These are phyloP conservation scores for Linepithema humile DNA, from an alignment of 1,140 invertebrate genomes.

Conservation along the genomic window DNA sequence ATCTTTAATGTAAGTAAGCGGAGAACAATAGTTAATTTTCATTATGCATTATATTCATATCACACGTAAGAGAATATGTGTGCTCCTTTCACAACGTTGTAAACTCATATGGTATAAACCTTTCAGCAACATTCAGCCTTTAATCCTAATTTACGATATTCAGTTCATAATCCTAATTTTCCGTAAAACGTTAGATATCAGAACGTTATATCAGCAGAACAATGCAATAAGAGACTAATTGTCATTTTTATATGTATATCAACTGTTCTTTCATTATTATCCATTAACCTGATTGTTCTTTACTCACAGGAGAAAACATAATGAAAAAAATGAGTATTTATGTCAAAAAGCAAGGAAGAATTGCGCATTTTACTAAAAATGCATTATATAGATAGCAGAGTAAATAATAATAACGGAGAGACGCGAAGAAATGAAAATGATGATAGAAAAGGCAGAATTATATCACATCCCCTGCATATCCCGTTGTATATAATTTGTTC, in stretches of 20 bases:
- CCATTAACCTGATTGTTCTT: not conserved
- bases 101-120: not conserved
- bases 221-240: not conserved
- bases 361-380: not conserved
- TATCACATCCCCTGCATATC: not conserved
- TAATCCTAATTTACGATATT: constrained; percentile 9
- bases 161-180: not conserved
- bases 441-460: constrained; percentile 3
- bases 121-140: not conserved
- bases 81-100: not conserved
- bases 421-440: not conserved
- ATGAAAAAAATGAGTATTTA: not conserved
- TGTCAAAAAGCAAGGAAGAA: not conserved
- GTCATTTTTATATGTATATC: not conserved
- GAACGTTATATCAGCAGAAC: not conserved
- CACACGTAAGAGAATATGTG: not conserved
- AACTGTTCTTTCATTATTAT: not conserved
- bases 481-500: not conserved
- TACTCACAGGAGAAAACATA: not conserved
- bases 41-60: not conserved
- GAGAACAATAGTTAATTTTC: constrained; percentile 8
- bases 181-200: not conserved
- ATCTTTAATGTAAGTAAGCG: not conserved
- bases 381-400: not conserved
- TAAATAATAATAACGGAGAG: constrained; percentile 1